Conservation (phyloP, 2,113 vertebrate genomes). For the Puma concolor region DNA sequence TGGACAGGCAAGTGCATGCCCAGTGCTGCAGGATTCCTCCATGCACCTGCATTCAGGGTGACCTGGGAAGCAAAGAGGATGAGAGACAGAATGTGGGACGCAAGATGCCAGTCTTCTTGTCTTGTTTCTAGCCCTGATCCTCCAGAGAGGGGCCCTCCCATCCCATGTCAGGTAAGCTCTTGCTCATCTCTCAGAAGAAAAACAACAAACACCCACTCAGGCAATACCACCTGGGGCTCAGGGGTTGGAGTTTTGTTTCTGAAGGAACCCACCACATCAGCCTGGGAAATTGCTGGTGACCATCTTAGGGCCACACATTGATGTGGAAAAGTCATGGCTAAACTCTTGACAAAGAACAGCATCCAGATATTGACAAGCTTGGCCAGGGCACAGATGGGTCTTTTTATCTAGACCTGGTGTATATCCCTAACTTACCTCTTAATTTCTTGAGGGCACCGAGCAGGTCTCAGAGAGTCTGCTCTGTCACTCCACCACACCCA, state of each 20-base stretch:
- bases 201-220: background rate
- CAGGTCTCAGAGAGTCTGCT: background rate
- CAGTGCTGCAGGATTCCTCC: background rate
- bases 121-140: background rate
- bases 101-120: background rate
- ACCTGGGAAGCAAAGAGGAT: background rate
- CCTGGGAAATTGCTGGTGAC: background rate
- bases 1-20: background rate
- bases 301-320: background rate
- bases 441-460: background rate
- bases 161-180: background rate
- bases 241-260: background rate
- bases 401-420: background rate
- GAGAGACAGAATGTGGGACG: background rate
- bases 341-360: background rate
- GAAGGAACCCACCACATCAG: background rate
- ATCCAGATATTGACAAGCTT: background rate
- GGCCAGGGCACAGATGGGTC: background rate
- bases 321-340: background rate
- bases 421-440: background rate
- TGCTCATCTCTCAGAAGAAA: background rate
- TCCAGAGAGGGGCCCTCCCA: background rate
- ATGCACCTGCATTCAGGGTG: background rate
- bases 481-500: background rate
- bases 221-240: background rate